Percentiles rank a stretch among this genome's conserved stretches.
Evolutionary conservation across 2,113 vertebrate species (phyloP).

Genomic region (Prinia subflava): DNA sequence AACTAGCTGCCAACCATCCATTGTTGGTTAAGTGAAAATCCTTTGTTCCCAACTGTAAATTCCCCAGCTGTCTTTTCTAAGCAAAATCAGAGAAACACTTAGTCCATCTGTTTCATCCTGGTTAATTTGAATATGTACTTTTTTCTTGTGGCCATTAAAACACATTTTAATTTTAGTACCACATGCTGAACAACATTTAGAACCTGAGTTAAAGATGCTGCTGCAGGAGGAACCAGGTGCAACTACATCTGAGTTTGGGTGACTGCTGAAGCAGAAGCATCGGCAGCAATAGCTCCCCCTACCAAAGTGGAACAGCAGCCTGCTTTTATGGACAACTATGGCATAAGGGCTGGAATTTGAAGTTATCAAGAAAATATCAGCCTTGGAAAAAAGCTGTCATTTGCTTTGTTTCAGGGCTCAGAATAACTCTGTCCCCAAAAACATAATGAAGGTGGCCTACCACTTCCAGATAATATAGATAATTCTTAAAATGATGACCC

Average conservation of each 20-base stretch:
- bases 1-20: neutral
- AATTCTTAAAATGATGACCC: neutral
- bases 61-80: neutral
- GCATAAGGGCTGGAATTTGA: neutral
- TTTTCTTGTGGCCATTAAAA: neutral
- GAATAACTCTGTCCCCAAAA: neutral
- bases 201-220: neutral
- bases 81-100: neutral
- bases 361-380: neutral
- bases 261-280: neutral
- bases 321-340: neutral
- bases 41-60: conserved; percentile 11
- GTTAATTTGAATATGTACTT: neutral
- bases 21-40: neutral
- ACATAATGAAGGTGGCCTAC: neutral
- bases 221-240: neutral
- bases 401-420: neutral
- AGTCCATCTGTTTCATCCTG: neutral
- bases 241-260: neutral
- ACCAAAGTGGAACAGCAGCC: neutral
- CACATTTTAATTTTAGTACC: neutral
- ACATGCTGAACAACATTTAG: neutral
- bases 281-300: neutral
- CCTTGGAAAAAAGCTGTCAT: neutral
- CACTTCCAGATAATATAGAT: neutral